Percentiles rank a stretch among this genome's conserved stretches.
Conservation (phyloP, 1,140 invertebrate species). For the Bathynomus jamesi region DNA sequence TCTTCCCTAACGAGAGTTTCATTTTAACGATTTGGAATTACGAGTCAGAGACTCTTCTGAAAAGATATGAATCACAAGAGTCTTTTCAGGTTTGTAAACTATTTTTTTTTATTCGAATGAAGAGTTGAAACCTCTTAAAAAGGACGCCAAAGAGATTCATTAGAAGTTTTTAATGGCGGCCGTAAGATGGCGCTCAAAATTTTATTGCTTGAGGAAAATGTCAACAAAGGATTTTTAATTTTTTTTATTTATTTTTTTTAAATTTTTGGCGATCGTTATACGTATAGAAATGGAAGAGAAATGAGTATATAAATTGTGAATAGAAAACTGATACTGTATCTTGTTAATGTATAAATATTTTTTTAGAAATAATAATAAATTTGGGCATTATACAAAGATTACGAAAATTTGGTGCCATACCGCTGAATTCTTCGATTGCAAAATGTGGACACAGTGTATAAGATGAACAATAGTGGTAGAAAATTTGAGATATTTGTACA, state of each 20-base stretch:
- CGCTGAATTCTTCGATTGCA: too few relatives aligned
- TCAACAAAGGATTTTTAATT: not conserved
- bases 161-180: not conserved
- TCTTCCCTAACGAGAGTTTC: not conserved
- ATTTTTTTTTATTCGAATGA: not conserved
- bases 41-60: not conserved
- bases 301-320: too few relatives aligned
- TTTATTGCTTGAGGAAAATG: not conserved
- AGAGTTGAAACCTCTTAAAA: not conserved
- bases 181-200: not conserved
- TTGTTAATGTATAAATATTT: too few relatives aligned
- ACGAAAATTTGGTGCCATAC: too few relatives aligned
- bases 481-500: too few relatives aligned
- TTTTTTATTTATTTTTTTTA: not conserved
- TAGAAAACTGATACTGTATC: too few relatives aligned
- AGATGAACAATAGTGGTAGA: too few relatives aligned
- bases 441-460: too few relatives aligned
- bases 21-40: not conserved
- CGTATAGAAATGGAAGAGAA: not conserved
- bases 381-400: too few relatives aligned
- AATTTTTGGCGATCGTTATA: not conserved
- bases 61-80: not conserved
- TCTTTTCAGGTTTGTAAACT: not conserved
- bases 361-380: too few relatives aligned
- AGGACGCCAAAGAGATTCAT: not conserved